These are phyloP conservation scores for Bilobella aurantiaca DNA, from an alignment of 1,140 invertebrate genomes.

Conservation along the genomic window DNA sequence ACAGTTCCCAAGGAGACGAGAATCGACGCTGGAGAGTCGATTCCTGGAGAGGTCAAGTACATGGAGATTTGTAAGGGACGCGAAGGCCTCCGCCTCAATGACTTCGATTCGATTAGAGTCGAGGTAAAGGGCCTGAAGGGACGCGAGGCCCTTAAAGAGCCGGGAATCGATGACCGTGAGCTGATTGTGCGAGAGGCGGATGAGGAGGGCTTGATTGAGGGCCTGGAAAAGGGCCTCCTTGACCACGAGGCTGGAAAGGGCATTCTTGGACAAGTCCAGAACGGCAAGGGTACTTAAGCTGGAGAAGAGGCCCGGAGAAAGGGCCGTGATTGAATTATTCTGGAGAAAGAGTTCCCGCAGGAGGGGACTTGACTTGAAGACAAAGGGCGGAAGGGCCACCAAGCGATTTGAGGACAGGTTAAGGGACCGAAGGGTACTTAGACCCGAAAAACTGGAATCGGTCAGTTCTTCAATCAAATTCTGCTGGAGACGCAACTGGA, in stretches of 20 bases:
- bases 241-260: conserved; percentile 66
- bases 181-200: conserved; percentile 74
- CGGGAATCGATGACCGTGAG: conserved; percentile 67
- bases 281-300: conserved; percentile 69
- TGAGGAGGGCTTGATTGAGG: conserved; percentile 66
- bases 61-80: conserved; percentile 73
- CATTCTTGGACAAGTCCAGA: conserved; percentile 76
- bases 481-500: conserved; percentile 64
- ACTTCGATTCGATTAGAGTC: conserved; percentile 76
- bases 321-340: conserved; percentile 64
- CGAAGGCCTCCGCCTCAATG: conserved; percentile 74
- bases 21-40: conserved; percentile 63
- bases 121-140: conserved; percentile 74
- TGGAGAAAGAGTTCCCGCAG: conserved; percentile 69
- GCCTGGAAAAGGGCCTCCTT: conserved; percentile 72
- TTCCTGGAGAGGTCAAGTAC: conserved; percentile 76
- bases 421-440: conserved; percentile 61
- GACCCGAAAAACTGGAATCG: conserved; percentile 60
- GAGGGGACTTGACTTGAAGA: conserved; percentile 65
- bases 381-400: conserved; percentile 58
- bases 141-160: conserved; percentile 76
- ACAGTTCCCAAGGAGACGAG: conserved; percentile 70
- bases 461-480: conserved; percentile 72
- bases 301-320: conserved; percentile 70
- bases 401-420: conserved; percentile 76